Evolutionary conservation across 2,113 vertebrate genomes (phyloP).

Genomic region (Sorex araneus): DNA sequence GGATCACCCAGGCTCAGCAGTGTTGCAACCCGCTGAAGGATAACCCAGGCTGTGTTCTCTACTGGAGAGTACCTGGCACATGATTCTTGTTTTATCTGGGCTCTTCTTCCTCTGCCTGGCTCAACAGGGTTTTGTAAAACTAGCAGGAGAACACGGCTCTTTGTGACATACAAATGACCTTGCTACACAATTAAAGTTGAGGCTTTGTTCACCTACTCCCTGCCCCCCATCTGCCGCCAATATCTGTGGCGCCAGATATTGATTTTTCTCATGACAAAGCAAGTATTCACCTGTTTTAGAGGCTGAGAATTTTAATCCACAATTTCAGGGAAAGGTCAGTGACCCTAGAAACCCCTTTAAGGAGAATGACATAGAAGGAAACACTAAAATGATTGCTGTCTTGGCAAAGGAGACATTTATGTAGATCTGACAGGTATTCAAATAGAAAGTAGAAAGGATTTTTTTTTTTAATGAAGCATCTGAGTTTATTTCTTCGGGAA

Average conservation of each 20-base stretch:
- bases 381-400: not conserved
- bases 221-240: slow-evolving; percentile 23
- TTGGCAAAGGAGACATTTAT: not conserved
- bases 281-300: slow-evolving; percentile 23
- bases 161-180: slow-evolving; percentile 18
- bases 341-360: not conserved
- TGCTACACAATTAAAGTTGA: not conserved
- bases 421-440: not conserved
- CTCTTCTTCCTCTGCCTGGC: not conserved
- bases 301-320: slow-evolving; percentile 29
- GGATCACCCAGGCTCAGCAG: not conserved
- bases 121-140: slow-evolving; percentile 36
- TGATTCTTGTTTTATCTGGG: not conserved
- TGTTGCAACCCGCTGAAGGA: fast-evolving
- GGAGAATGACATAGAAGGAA: slow-evolving; percentile 32
- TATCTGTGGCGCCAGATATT: slow-evolving; percentile 12
- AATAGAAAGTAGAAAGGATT: slow-evolving; percentile 39
- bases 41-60: fast-evolving
- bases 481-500: not conserved
- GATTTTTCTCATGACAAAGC: slow-evolving; percentile 70
- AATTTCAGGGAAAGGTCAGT: not conserved
- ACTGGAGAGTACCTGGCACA: slow-evolving; percentile 35
- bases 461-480: not conserved
- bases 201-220: slow-evolving; percentile 19
- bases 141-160: slow-evolving; percentile 20